Conservation (phyloP, 1,140 invertebrate species). For the Zaprionus camerounensis region DNA sequence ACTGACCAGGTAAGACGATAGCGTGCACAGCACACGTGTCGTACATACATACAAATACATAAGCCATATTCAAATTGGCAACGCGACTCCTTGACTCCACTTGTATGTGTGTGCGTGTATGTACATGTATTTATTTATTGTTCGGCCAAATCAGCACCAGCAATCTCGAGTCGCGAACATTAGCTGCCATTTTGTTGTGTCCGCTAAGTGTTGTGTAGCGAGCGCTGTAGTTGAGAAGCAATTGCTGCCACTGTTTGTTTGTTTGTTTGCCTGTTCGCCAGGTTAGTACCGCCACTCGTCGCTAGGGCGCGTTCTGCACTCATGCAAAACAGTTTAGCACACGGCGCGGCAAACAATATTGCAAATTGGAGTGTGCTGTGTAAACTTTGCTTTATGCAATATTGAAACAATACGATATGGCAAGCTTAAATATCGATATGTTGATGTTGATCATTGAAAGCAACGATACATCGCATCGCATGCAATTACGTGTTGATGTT, state of each 20-base stretch:
- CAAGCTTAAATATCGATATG: not conserved
- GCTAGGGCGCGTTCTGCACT: conserved; percentile 56
- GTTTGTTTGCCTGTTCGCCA: not conserved
- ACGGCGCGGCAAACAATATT: conserved; percentile 53
- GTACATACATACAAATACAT: conserved; percentile 22
- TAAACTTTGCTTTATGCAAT: not conserved
- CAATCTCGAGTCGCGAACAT: conserved; percentile 71
- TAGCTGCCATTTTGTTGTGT: conserved; percentile 61
- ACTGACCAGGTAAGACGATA: conserved; percentile 50
- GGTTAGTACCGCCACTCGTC: conserved; percentile 54
- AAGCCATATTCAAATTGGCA: conserved; percentile 77
- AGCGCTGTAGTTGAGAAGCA: conserved; percentile 12
- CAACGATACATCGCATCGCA: not conserved
- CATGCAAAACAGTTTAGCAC: conserved; percentile 55
- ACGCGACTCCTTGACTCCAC: conserved; percentile 49
- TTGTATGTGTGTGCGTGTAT: conserved; percentile 10
- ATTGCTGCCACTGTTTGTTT: conserved; percentile 33
- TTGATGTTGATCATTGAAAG: not conserved
- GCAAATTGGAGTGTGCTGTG: not conserved
- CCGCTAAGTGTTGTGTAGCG: conserved; percentile 13
- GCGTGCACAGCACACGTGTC: conserved; percentile 49
- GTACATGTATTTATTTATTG: conserved; percentile 74
- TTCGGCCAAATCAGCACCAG: conserved; percentile 63
- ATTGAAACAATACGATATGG: not conserved
- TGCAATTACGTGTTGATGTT: not conserved